These are phyloP conservation scores for Polyergus mexicanus DNA, from an alignment of 1,140 invertebrate genomes.

Conservation along the genomic window DNA sequence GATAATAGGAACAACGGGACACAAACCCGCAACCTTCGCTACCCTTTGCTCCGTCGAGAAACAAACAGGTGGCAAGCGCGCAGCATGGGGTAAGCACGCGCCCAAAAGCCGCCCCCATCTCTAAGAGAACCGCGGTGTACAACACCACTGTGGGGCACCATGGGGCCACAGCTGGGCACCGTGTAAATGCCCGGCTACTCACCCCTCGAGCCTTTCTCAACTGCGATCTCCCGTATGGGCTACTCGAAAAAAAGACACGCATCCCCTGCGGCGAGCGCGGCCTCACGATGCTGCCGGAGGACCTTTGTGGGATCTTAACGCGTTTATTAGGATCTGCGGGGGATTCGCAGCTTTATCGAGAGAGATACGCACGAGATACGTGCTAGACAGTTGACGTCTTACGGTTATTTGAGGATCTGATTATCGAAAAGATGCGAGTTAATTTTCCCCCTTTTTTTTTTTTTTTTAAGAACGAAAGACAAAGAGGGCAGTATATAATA, in stretches of 20 bases:
- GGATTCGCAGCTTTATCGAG: background rate
- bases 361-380: background rate
- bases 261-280: conserved; percentile 60
- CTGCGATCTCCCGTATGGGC: conserved; percentile 60
- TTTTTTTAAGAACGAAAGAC: background rate
- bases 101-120: conserved; percentile 75
- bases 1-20: conserved; percentile 53
- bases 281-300: conserved; percentile 14
- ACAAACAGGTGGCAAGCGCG: conserved; percentile 83
- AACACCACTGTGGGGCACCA: conserved; percentile 64
- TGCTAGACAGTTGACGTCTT: background rate
- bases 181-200: conserved; percentile 61
- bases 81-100: conserved; percentile 80
- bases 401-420: conserved; percentile 9
- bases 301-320: conserved; percentile 53
- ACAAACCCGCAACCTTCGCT: conserved; percentile 47
- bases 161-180: conserved; percentile 81
- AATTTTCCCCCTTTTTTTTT: background rate
- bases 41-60: conserved; percentile 66
- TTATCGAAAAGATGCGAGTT: background rate
- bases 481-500: background rate
- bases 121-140: conserved; percentile 70
- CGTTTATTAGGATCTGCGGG: conserved; percentile 9
- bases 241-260: conserved; percentile 77
- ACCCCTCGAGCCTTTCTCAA: conserved; percentile 39